phyloP scores from a whole-genome alignment of 2,113 vertebrate species.

The Pygoscelis antarcticus region DNA sequence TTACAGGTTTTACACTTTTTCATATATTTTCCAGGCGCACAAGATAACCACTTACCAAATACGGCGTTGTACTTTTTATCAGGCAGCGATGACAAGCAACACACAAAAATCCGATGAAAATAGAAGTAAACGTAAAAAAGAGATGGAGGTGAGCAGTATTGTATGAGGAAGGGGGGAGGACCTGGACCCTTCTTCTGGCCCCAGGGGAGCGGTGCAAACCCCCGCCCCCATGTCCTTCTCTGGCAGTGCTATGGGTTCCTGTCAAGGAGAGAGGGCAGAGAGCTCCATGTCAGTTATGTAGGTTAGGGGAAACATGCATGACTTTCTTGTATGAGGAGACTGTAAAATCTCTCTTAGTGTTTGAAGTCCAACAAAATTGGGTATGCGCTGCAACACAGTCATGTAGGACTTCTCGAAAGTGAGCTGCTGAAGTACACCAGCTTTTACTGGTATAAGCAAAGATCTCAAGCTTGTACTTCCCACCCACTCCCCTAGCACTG shows the following conservation, averaged over 20 bases:
- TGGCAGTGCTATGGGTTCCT: too few species aligned
- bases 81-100: constrained; percentile 54
- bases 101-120: constrained; percentile 38
- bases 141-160: constrained; percentile 66
- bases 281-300: accelerated
- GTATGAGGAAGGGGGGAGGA: neutral
- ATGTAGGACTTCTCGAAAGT: accelerated
- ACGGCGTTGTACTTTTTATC: neutral
- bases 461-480: neutral
- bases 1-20: too few species aligned
- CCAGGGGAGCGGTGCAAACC: neutral
- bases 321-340: too few species aligned
- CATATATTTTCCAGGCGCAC: accelerated
- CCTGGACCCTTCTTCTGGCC: neutral
- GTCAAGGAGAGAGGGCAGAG: too few species aligned
- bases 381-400: neutral
- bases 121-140: constrained; percentile 66
- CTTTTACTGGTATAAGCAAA: neutral
- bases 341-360: neutral
- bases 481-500: neutral
- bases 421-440: neutral
- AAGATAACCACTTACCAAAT: neutral
- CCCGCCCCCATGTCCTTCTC: accelerated
- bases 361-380: neutral
- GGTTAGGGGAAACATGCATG: accelerated